phyloP scores from a whole-genome alignment of 2,888 invertebrate species.

The Erebia aethiops region DNA sequence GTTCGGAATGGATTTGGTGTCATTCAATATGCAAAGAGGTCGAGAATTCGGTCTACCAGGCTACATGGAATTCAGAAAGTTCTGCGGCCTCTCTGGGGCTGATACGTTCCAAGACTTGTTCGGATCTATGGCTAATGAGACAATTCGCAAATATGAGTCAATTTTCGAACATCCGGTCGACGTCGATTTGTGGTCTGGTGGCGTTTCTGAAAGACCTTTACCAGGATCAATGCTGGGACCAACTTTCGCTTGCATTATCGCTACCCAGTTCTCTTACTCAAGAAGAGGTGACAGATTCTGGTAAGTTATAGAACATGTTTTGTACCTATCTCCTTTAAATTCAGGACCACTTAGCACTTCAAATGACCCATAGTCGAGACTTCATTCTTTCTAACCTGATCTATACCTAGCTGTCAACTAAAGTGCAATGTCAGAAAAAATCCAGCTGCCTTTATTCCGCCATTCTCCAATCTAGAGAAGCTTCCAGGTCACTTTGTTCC shows the following conservation, averaged over 20 bases:
- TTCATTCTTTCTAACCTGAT: no score
- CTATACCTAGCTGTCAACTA: no score
- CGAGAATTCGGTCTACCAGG: constrained; percentile 95
- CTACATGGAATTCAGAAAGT: constrained; percentile 96
- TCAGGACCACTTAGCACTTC: no score
- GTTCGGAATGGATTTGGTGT: constrained; percentile 94
- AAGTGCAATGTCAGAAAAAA: no score
- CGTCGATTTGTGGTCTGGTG: constrained; percentile 97
- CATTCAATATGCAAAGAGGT: constrained; percentile 96
- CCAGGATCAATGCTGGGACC: constrained; percentile 97
- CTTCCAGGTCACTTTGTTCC: no score
- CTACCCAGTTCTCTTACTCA: constrained; percentile 94
- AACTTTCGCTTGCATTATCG: constrained; percentile 96
- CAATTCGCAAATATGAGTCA: constrained; percentile 90
- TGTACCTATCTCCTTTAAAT: not conserved
- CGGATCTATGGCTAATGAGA: constrained; percentile 94
- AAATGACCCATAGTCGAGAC: no score
- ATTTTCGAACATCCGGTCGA: constrained; percentile 95
- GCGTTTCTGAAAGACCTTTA: constrained; percentile 94
- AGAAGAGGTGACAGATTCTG: constrained; percentile 96
- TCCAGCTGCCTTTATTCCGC: no score
- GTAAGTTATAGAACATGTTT: constrained; percentile 64
- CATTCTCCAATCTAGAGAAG: no score
- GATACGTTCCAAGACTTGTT: constrained; percentile 91
- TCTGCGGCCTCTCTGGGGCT: constrained; percentile 92